Conservation (phyloP, 2,797 vertebrate genomes). For the Sternotherus odoratus region DNA sequence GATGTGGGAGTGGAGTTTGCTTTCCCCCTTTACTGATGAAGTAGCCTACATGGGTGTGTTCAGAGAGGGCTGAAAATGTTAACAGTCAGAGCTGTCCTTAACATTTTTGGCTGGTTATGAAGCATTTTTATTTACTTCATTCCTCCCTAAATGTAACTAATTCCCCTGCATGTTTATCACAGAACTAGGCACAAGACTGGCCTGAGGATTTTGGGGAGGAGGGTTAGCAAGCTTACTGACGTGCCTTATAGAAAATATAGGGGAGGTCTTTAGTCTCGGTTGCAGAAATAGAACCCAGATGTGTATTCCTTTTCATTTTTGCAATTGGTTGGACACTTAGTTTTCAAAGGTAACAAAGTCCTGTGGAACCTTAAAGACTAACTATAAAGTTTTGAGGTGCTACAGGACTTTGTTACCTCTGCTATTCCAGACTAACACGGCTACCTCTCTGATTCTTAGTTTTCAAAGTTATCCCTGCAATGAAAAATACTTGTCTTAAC, state of each 20-base stretch:
- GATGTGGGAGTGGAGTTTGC: background rate
- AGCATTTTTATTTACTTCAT: background rate
- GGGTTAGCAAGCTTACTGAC: background rate
- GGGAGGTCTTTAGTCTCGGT: background rate
- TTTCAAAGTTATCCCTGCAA: background rate
- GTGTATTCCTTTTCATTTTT: background rate
- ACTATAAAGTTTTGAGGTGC: too few relatives aligned
- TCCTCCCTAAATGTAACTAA: conserved; percentile 12
- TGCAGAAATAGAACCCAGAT: background rate
- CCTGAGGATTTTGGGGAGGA: conserved; percentile 18
- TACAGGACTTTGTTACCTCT: too few relatives aligned
- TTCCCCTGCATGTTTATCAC: background rate
- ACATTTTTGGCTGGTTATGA: background rate
- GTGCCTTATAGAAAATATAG: rapidly evolving
- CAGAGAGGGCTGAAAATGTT: background rate
- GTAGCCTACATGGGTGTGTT: background rate
- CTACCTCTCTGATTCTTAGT: too few relatives aligned
- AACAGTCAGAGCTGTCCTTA: background rate
- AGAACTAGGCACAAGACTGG: background rate
- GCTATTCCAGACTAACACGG: too few relatives aligned
- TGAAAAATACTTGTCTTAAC: conserved; percentile 7
- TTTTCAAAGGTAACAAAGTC: too few relatives aligned
- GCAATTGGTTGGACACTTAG: background rate
- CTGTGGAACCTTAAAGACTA: too few relatives aligned
- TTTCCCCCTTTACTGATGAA: conserved; percentile 3